Conservation (phyloP, 1,140 invertebrate genomes). For the Macrocentrus cingulum region DNA sequence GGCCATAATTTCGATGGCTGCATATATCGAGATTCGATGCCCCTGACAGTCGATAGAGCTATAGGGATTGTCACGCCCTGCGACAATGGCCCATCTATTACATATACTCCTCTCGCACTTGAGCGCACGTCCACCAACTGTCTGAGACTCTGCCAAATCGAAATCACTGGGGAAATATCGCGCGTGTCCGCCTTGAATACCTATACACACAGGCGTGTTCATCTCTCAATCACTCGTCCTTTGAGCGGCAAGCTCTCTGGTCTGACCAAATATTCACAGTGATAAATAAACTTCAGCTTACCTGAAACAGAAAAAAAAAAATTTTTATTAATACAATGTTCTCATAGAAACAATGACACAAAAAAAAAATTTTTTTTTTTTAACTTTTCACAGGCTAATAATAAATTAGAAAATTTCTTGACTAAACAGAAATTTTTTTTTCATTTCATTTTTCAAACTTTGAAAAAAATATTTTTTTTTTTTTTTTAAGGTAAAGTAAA, state of each 20-base stretch:
- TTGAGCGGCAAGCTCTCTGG: no score
- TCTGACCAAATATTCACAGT: no score
- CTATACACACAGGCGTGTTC: constrained; percentile 24
- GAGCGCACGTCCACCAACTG: neutral
- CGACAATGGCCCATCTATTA: constrained; percentile 1
- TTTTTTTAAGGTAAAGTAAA: no score
- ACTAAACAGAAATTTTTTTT: no score
- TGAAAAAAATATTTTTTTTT: no score
- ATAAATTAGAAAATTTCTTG: no score
- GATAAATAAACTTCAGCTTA: constrained; percentile 2
- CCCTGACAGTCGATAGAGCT: neutral
- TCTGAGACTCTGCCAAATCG: constrained; percentile 17
- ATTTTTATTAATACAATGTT: no score
- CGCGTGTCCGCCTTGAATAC: neutral
- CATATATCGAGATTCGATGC: neutral
- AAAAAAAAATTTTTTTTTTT: no score
- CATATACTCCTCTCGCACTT: neutral
- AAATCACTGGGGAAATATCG: constrained; percentile 35
- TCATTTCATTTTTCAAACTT: no score
- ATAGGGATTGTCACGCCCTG: neutral
- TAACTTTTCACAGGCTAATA: no score
- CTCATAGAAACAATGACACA: no score
- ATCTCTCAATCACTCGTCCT: constrained; percentile 33
- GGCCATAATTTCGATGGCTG: constrained; percentile 17
- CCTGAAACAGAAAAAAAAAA: constrained; percentile 13